Evolutionary conservation across 2,888 invertebrate species (phyloP).

Genomic region (Cacoxenus indagator): DNA sequence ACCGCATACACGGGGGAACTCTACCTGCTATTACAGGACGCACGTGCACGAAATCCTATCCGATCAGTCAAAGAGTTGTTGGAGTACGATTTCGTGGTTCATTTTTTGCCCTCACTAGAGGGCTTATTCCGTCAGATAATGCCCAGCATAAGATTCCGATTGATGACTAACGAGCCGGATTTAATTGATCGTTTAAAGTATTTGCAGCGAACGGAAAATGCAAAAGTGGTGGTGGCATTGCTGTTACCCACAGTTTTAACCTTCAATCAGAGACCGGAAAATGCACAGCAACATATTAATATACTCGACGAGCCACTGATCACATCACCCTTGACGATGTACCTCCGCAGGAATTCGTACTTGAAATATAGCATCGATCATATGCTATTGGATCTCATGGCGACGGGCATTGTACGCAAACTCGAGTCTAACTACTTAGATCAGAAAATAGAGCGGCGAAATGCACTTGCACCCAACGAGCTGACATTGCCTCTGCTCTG

Average conservation of each 20-base stretch:
- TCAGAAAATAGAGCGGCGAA: constrained; percentile 18
- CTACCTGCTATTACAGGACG: constrained; percentile 62
- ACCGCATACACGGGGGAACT: constrained; percentile 62
- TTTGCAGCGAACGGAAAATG: constrained; percentile 38
- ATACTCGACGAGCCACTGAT: constrained; percentile 47
- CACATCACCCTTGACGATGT: constrained; percentile 56
- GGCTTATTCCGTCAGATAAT: constrained; percentile 33
- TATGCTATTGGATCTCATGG: constrained; percentile 53
- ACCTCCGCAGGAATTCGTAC: constrained; percentile 60
- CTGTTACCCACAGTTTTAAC: constrained; percentile 37
- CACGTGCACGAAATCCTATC: constrained; percentile 41
- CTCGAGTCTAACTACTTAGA: constrained; percentile 51
- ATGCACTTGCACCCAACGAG: constrained; percentile 39
- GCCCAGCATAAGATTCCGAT: not conserved
- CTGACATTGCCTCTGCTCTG: constrained; percentile 49
- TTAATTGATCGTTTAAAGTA: not conserved
- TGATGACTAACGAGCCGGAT: not conserved
- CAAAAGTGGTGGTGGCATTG: constrained; percentile 37
- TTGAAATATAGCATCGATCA: constrained; percentile 44
- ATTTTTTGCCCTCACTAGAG: constrained; percentile 41
- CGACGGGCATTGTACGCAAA: constrained; percentile 50
- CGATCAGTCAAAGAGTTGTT: constrained; percentile 49
- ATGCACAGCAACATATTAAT: constrained; percentile 30
- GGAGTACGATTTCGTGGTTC: constrained; percentile 44
- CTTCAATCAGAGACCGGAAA: constrained; percentile 43